Percentiles rank a stretch among this genome's conserved stretches.
phyloP scores from a whole-genome alignment of 1,140 invertebrate genomes.

The Conopomorpha cramerella region DNA sequence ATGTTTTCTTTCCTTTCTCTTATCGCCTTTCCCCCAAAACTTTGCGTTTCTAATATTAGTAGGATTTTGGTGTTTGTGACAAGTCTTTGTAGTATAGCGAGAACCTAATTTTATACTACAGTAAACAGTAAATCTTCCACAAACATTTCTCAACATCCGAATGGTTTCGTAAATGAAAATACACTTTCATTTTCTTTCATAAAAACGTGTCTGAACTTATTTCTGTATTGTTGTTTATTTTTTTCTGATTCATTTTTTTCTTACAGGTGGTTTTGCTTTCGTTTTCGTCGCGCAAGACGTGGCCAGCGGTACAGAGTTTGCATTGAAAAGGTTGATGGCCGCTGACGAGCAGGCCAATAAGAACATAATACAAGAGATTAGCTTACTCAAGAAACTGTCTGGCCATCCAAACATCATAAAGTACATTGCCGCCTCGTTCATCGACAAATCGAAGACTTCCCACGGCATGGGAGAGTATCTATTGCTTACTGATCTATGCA shows the following conservation, averaged over 20 bases:
- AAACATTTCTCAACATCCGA: no score
- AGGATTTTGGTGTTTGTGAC: no score
- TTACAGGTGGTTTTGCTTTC: constrained; percentile 91
- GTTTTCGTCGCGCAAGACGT: constrained; percentile 92
- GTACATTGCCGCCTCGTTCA: constrained; percentile 75
- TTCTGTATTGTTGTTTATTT: no score
- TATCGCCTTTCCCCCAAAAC: no score
- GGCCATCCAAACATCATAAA: constrained; percentile 83
- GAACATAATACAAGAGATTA: constrained; percentile 79
- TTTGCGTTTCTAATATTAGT: no score
- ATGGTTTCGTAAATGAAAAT: no score
- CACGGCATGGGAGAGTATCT: constrained; percentile 75
- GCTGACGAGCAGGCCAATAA: constrained; percentile 79
- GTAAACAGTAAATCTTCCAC: no score
- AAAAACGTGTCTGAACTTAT: no score
- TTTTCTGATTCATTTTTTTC: constrained; percentile 12
- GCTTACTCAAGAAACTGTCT: constrained; percentile 75
- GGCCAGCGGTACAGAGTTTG: constrained; percentile 85
- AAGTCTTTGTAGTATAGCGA: no score
- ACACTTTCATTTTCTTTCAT: no score
- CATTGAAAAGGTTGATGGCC: constrained; percentile 83
- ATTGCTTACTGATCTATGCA: constrained; percentile 73
- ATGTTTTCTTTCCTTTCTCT: no score
- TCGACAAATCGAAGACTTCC: constrained; percentile 69
- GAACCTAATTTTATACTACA: no score